Evolutionary conservation across 2,797 vertebrate species (phyloP).

Genomic region (Chaunax sp.): DNA sequence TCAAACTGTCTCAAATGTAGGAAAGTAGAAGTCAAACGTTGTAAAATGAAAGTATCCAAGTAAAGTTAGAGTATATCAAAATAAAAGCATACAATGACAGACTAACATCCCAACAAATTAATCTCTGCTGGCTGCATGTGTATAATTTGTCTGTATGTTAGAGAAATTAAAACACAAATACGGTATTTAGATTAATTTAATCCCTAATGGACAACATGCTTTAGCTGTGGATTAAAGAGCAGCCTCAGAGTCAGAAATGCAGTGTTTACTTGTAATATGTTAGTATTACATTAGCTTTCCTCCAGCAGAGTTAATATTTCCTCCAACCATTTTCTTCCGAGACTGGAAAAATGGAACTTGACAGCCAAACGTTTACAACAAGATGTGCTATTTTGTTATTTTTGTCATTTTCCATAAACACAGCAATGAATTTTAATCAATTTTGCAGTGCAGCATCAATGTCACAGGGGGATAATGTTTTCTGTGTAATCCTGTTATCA

Average conservation of each 20-base stretch:
- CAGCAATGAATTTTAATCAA: too few species aligned
- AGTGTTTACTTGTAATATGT: constrained; percentile 56
- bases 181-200: constrained; percentile 68
- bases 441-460: background rate
- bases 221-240: constrained; percentile 60
- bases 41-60: background rate
- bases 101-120: constrained; percentile 5
- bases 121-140: background rate
- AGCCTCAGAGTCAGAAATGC: constrained; percentile 40
- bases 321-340: background rate
- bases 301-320: background rate
- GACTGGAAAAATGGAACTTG: too few species aligned
- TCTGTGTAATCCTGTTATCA: background rate
- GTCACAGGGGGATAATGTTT: background rate
- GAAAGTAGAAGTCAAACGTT: background rate
- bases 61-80: background rate
- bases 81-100: background rate
- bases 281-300: background rate
- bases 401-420: too few species aligned
- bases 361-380: constrained; percentile 2
- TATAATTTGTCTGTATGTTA: constrained; percentile 7
- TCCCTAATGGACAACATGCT: constrained; percentile 58
- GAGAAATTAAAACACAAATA: constrained; percentile 42
- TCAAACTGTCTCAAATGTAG: background rate
- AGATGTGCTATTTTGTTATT: background rate